Evolutionary conservation across 1,140 invertebrate genomes (phyloP).

Genomic region (Bombus difficillimus): DNA sequence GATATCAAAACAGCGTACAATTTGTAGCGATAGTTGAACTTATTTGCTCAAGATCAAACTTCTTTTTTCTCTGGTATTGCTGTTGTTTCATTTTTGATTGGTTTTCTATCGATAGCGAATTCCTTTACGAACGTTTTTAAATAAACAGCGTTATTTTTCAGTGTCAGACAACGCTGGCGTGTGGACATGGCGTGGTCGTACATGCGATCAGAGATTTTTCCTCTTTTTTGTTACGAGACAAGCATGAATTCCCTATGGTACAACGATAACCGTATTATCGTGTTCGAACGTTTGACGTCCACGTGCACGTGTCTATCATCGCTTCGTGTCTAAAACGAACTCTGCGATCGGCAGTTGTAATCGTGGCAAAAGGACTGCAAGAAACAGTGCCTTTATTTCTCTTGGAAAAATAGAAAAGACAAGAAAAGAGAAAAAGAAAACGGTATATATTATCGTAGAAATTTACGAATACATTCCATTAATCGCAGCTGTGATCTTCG

Average conservation of each 20-base stretch:
- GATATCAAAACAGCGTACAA: neutral
- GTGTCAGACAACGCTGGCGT: constrained; percentile 7
- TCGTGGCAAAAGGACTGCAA: neutral
- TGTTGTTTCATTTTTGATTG: neutral
- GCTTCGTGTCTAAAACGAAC: constrained; percentile 42
- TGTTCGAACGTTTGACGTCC: constrained; percentile 47
- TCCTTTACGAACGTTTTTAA: neutral
- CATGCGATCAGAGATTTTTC: constrained; percentile 36
- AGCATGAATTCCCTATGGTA: constrained; percentile 49
- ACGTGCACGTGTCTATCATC: constrained; percentile 52
- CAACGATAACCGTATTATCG: constrained; percentile 42
- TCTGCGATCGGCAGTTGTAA: constrained; percentile 16
- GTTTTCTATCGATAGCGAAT: neutral
- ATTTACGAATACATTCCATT: neutral
- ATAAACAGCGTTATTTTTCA: constrained; percentile 8
- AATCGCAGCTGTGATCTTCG: neutral
- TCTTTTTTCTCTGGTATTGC: neutral
- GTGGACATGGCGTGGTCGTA: constrained; percentile 10
- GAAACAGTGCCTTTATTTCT: neutral
- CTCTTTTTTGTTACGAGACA: constrained; percentile 47
- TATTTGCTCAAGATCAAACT: neutral
- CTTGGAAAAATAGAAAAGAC: too few relatives aligned
- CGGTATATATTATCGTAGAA: neutral
- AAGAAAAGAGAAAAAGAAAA: neutral
- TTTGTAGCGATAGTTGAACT: neutral